phyloP scores from a whole-genome alignment of 2,888 invertebrate species.

The Balanococcus diminutus region DNA sequence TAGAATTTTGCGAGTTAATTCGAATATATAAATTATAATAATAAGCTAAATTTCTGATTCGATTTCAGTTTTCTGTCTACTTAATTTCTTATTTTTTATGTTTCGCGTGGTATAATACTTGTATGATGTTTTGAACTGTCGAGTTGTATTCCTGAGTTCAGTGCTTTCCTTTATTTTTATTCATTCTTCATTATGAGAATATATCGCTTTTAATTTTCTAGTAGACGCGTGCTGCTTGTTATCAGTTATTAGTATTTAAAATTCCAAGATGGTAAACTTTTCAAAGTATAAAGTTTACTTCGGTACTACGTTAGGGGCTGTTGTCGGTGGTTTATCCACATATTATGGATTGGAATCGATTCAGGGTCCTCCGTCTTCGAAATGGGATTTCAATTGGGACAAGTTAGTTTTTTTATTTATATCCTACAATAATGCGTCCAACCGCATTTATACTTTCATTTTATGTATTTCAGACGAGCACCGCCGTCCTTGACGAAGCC shows the following conservation, averaged over 20 bases:
- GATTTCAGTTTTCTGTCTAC: too few relatives aligned
- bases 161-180: background rate
- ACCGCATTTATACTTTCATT: background rate
- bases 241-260: background rate
- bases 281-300: slow-evolving; percentile 41
- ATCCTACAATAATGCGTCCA: background rate
- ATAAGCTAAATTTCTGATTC: too few relatives aligned
- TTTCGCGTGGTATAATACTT: too few relatives aligned
- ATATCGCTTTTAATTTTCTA: background rate
- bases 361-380: slow-evolving; percentile 23
- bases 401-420: slow-evolving; percentile 22
- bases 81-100: too few relatives aligned
- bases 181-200: background rate
- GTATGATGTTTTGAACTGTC: too few relatives aligned
- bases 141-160: too few relatives aligned
- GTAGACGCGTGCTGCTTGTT: background rate
- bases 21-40: too few relatives aligned
- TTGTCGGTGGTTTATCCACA: slow-evolving; percentile 37
- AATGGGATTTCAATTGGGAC: slow-evolving; percentile 54
- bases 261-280: slow-evolving; percentile 37
- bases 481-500: slow-evolving; percentile 76
- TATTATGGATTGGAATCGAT: slow-evolving; percentile 43
- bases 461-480: slow-evolving; percentile 68
- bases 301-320: slow-evolving; percentile 5
- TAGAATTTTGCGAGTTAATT: too few relatives aligned